phyloP scores from a whole-genome alignment of 2,113 vertebrate genomes.

The Pseudorasbora parva region DNA sequence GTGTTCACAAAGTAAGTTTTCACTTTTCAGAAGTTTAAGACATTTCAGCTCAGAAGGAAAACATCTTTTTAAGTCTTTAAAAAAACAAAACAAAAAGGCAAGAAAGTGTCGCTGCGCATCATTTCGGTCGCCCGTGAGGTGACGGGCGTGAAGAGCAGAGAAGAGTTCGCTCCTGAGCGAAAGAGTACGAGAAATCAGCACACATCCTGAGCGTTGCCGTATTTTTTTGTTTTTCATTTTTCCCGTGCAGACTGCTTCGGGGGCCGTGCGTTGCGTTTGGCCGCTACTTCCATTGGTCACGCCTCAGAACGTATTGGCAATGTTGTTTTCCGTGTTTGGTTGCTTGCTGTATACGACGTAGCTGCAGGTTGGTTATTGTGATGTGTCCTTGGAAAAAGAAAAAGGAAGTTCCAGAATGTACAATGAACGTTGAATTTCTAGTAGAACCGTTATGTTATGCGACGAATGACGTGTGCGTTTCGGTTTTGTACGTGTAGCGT shows the following conservation, averaged over 20 bases:
- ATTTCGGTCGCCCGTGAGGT: conserved; percentile 71
- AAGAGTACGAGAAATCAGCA: conserved; percentile 67
- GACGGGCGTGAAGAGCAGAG: conserved; percentile 71
- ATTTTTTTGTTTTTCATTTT: not conserved
- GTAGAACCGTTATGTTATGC: conserved; percentile 15
- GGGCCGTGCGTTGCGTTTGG: conserved; percentile 24
- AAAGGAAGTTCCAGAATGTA: conserved; percentile 34
- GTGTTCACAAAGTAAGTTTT: conserved; percentile 54
- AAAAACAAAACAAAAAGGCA: conserved; percentile 73
- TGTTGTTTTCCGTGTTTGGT: conserved; percentile 66
- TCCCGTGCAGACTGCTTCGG: conserved; percentile 15
- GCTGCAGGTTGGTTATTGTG: conserved; percentile 38
- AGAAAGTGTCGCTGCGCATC: conserved; percentile 81
- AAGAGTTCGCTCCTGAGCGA: conserved; percentile 67
- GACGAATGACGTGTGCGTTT: conserved; percentile 35
- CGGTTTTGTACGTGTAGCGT: conserved; percentile 41
- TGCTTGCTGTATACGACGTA: conserved; percentile 46
- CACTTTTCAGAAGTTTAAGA: conserved; percentile 67
- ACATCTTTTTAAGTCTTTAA: conserved; percentile 63
- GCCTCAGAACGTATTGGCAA: conserved; percentile 68
- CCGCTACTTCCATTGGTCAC: conserved; percentile 49
- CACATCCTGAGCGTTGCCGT: conserved; percentile 34
- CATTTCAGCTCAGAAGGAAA: conserved; percentile 71
- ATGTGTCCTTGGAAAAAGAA: conserved; percentile 33
- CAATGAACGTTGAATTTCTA: conserved; percentile 22